Base-by-base conservation (phyloP, 2,888 invertebrate species). In the Polietes domitor region DNA sequence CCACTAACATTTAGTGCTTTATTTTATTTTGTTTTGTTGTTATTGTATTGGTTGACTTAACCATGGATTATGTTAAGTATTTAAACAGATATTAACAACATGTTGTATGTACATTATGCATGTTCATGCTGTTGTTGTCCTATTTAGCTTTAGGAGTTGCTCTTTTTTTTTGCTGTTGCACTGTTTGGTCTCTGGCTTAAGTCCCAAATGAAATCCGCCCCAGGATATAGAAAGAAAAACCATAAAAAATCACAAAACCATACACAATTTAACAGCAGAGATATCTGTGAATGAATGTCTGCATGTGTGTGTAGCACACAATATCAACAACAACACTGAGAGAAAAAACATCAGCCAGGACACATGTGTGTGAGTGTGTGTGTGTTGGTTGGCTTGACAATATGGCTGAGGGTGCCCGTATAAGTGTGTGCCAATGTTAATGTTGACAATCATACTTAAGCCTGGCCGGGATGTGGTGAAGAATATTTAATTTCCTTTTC, bases 41-140 rank as follows among this genome's bases (percentile, higher is more conserved):
- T 37, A 1, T 37, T 12, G 37, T 37, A 37, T 37, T 12, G 37
- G 37, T 37, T 37, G 37, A 37, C 78, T 82, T 79, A 72, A 71
- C 82, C 71, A 75, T 41, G 71, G 75, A 78, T 82, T 82, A 72
- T 75, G 71, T 55, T 82, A 82, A 82, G 82, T 65, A 78, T 75
- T 82, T 78, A 75, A 82, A 75, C 78, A 75, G 63, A 75, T 75
- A 75, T 82, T 78, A 78, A 65, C 71, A 78, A 75, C 75, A 78
- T 81, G 6, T 37, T 9, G 37, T 37, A 37, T 37, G 37, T 10
- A 37, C 37, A 37, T 37, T 75, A 43, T 77, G 17, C 43, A 32
- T 55, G 17, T 41, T 41, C 37, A n/a, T 74, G 19, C 5, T 21
- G 9, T 53, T 10, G 6, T 37, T 53, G 19, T 21, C 10, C 21